A percentile compares a stretch with the other conserved stretches of the same genome.
phyloP scores from a whole-genome alignment of 1,140 invertebrate species.

The Drosophila yakuba region DNA sequence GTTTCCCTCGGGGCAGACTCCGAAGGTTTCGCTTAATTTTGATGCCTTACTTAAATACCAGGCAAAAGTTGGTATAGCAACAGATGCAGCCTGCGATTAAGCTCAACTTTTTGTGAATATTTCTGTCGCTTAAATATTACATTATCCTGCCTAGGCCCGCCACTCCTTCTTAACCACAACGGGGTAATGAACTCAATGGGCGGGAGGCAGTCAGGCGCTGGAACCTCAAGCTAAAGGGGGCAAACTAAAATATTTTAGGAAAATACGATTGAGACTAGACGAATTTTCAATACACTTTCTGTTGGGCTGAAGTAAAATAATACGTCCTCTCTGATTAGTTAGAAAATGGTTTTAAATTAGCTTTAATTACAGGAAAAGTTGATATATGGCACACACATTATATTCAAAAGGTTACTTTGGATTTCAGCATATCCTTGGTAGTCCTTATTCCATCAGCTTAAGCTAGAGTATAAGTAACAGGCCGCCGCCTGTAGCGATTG shows the following conservation, averaged over 20 bases:
- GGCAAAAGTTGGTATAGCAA: slow-evolving; percentile 12
- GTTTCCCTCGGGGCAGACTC: slow-evolving; percentile 15
- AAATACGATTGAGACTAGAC: neutral
- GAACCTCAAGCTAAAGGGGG: neutral
- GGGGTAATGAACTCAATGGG: slow-evolving; percentile 70
- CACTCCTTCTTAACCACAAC: slow-evolving; percentile 35
- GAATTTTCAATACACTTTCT: neutral
- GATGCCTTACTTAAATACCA: slow-evolving; percentile 12
- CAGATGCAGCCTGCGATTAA: slow-evolving; percentile 14
- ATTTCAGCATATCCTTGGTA: neutral
- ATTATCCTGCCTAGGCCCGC: neutral
- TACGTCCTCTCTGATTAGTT: no score
- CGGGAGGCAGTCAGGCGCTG: slow-evolving; percentile 35
- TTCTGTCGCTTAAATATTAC: slow-evolving; percentile 10
- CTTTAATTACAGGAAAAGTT: neutral
- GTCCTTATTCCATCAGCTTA: slow-evolving; percentile 17
- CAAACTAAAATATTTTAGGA: slow-evolving; percentile 1
- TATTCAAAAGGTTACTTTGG: neutral
- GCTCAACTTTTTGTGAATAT: slow-evolving; percentile 9
- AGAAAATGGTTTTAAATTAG: neutral
- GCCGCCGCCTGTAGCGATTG: slow-evolving; percentile 44
- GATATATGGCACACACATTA: no score
- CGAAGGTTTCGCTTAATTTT: slow-evolving; percentile 4
- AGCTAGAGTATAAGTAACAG: slow-evolving; percentile 31
- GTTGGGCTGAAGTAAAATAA: neutral